Evolutionary conservation across 2,113 vertebrate genomes (phyloP).

Genomic region (Caranx melampygus): DNA sequence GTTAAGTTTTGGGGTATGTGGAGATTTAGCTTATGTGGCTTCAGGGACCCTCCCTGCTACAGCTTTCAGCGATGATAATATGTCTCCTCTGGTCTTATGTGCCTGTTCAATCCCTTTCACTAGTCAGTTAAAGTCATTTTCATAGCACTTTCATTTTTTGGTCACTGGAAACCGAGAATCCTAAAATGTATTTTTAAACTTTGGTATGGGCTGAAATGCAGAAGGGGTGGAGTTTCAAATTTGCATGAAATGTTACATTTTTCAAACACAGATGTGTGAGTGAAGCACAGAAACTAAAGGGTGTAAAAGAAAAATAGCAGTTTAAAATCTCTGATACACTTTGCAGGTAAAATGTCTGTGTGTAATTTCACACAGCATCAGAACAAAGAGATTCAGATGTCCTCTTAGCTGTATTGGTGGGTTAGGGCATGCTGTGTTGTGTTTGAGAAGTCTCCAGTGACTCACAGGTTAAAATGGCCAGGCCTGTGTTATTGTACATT

Average conservation of each 20-base stretch:
- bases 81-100: constrained; percentile 26
- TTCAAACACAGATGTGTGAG: constrained; percentile 41
- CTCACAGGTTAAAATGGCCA: constrained; percentile 63
- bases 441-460: constrained; percentile 58
- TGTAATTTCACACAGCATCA: background rate
- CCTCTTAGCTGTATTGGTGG: background rate
- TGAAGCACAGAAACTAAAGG: constrained; percentile 8
- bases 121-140: constrained; percentile 26
- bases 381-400: background rate
- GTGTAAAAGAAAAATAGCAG: background rate
- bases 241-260: constrained; percentile 66
- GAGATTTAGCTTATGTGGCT: constrained; percentile 39
- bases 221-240: constrained; percentile 55
- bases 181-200: constrained; percentile 77
- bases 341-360: background rate
- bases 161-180: constrained; percentile 79
- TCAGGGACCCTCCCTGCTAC: constrained; percentile 34
- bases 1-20: constrained; percentile 46
- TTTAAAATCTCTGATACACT: background rate
- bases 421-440: constrained; percentile 2
- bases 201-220: constrained; percentile 64
- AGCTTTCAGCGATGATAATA: constrained; percentile 25
- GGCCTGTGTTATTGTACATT: constrained; percentile 75
- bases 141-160: constrained; percentile 78
- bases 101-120: constrained; percentile 22